Evolutionary conservation across 2,888 invertebrate species (phyloP).

Genomic region (Idaea aversata): DNA sequence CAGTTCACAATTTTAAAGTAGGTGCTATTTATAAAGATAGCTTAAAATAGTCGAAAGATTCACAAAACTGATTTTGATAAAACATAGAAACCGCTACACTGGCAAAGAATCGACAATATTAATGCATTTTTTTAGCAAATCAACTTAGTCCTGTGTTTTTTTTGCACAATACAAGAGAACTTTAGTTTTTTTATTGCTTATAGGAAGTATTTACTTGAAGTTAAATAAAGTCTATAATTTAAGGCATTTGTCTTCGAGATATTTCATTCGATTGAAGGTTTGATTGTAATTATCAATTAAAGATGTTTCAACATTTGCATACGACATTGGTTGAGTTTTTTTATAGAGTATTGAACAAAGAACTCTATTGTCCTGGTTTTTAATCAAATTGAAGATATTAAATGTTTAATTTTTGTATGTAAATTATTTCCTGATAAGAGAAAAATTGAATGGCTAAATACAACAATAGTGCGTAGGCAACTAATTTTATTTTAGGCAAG

Average conservation of each 20-base stretch:
- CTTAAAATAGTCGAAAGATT: no score
- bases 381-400: conserved; percentile 7
- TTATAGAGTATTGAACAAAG: conserved; percentile 14
- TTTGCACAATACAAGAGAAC: neutral
- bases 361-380: conserved; percentile 5
- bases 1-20: no score
- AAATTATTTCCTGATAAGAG: neutral
- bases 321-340: conserved; percentile 24
- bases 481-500: no score
- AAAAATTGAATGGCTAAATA: neutral
- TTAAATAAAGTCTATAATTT: neutral
- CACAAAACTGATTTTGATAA: no score
- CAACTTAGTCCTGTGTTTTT: neutral
- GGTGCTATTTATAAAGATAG: no score
- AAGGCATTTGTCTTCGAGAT: conserved; percentile 4
- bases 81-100: no score
- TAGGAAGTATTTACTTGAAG: neutral
- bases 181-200: neutral
- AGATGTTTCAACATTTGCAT: conserved; percentile 22
- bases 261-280: conserved; percentile 15
- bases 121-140: neutral
- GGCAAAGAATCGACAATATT: neutral
- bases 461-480: neutral
- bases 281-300: conserved; percentile 11
- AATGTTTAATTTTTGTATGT: neutral